phyloP scores from a whole-genome alignment of 2,113 vertebrate genomes.

The Pseudorasbora parva region DNA sequence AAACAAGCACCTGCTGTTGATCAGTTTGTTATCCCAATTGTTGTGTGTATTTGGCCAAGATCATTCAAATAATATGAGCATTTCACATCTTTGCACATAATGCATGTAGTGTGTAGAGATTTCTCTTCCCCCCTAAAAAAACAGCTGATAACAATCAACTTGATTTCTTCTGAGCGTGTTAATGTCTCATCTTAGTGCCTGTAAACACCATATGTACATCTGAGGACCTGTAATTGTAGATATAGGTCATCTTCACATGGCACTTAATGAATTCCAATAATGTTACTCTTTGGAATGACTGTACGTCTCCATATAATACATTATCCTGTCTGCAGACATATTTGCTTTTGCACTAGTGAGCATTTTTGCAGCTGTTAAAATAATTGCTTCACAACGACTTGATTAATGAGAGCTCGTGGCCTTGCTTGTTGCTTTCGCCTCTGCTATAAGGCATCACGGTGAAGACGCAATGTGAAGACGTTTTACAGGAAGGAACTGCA shows the following conservation, averaged over 20 bases:
- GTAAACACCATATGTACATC: slow-evolving; percentile 65
- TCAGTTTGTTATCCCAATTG: not conserved
- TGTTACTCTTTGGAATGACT: not conserved
- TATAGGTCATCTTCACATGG: slow-evolving; percentile 69
- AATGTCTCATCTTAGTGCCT: slow-evolving; percentile 63
- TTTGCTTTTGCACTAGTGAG: slow-evolving; percentile 20
- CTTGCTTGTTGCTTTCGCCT: not conserved
- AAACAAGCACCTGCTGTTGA: slow-evolving; percentile 3
- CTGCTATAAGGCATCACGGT: not conserved
- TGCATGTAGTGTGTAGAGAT: not conserved
- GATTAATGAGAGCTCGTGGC: not conserved
- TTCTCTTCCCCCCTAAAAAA: not conserved
- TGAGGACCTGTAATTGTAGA: slow-evolving; percentile 58
- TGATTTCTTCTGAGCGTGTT: slow-evolving; percentile 63
- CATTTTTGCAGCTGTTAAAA: slow-evolving; percentile 33
- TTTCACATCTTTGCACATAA: not conserved
- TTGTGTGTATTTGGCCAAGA: slow-evolving; percentile 9
- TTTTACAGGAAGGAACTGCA: slow-evolving; percentile 43
- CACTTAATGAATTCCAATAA: slow-evolving; percentile 23
- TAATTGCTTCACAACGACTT: slow-evolving; percentile 16
- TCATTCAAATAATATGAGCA: not conserved
- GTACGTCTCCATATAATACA: slow-evolving; percentile 18
- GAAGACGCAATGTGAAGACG: not conserved
- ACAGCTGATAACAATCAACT: slow-evolving; percentile 6
- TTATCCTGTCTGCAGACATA: slow-evolving; percentile 12